Percentiles rank a stretch among this genome's conserved stretches.
phyloP scores from a whole-genome alignment of 2,113 vertebrate species.

The Eurypyga helias region DNA sequence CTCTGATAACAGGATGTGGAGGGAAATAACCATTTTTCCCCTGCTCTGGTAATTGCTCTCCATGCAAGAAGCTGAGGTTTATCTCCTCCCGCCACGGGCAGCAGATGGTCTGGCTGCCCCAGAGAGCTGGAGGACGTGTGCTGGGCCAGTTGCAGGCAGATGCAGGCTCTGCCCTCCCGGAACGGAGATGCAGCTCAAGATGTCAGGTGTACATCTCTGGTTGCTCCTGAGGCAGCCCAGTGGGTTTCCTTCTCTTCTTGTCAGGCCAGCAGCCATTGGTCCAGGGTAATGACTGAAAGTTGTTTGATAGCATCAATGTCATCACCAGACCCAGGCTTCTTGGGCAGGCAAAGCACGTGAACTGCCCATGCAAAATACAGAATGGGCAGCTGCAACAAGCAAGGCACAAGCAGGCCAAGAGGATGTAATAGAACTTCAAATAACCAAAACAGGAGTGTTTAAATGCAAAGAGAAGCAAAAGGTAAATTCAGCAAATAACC shows the following conservation, averaged over 20 bases:
- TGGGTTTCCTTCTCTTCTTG: not conserved
- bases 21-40: not conserved
- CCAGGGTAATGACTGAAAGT: not conserved
- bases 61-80: not conserved
- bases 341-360: not conserved
- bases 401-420: not conserved
- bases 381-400: not conserved
- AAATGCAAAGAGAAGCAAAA: not conserved
- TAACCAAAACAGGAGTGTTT: not conserved
- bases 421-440: not conserved
- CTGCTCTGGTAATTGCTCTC: not conserved
- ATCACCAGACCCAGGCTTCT: not conserved
- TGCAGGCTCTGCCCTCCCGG: not conserved
- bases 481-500: not conserved
- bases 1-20: rapidly evolving
- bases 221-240: not conserved
- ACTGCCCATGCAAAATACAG: not conserved
- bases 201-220: not conserved
- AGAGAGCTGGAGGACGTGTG: rapidly evolving
- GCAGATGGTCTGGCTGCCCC: not conserved
- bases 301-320: not conserved
- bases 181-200: not conserved
- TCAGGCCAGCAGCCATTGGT: not conserved
- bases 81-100: not conserved
- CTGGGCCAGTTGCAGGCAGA: not conserved